A percentile compares a stretch with the other conserved stretches of the same genome.
Evolutionary conservation across 2,888 invertebrate species (phyloP).

Genomic region (Thysanoteuthis rhombus): DNA sequence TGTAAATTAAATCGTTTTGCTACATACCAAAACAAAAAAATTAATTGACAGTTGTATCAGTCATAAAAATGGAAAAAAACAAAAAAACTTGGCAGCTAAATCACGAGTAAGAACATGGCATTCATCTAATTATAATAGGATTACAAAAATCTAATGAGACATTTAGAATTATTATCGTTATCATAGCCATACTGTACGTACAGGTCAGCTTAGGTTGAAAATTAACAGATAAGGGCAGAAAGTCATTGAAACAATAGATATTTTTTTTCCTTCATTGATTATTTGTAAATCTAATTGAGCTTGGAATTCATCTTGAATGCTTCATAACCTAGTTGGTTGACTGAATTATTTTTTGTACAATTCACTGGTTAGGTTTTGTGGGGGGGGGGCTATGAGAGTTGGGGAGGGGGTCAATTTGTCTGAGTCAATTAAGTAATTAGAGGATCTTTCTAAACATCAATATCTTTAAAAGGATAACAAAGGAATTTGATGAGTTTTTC

Average conservation of each 20-base stretch:
- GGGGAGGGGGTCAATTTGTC: neutral
- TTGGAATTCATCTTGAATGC: neutral
- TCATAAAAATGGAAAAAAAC: too few relatives aligned
- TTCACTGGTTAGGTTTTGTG: neutral
- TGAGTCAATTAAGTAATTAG: constrained; percentile 12
- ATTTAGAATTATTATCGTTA: too few relatives aligned
- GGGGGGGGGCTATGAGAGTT: too few relatives aligned
- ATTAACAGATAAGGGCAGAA: neutral
- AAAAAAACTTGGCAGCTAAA: too few relatives aligned
- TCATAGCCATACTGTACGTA: too few relatives aligned
- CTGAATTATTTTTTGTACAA: neutral
- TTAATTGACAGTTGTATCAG: too few relatives aligned
- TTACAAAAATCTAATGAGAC: too few relatives aligned
- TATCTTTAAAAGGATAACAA: neutral
- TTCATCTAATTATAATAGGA: too few relatives aligned
- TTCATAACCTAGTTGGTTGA: neutral
- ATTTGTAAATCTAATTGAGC: neutral
- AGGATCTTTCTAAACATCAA: neutral
- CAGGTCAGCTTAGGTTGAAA: neutral
- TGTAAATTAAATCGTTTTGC: too few relatives aligned
- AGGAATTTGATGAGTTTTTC: neutral
- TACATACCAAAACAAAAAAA: too few relatives aligned
- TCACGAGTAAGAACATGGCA: too few relatives aligned
- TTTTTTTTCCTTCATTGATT: neutral
- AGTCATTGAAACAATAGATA: neutral